Evolutionary conservation across 37 sponge, comb jelly and placozoan genomes (phyloP).

Genomic region (Mnemiopsis leidyi): DNA sequence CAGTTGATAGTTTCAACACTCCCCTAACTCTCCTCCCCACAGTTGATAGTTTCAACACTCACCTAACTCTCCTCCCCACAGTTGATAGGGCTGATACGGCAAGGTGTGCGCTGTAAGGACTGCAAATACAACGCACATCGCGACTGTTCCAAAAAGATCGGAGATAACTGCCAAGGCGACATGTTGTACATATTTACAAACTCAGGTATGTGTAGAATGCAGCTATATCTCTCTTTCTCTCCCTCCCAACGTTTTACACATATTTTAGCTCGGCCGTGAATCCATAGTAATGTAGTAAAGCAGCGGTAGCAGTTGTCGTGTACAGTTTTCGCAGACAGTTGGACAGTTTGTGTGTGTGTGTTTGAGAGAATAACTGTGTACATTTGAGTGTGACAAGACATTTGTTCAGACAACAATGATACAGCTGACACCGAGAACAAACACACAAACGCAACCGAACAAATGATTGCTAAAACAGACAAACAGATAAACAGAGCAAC

Average conservation of each 20-base stretch:
- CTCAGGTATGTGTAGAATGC: constrained; percentile 13
- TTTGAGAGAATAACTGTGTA: no score
- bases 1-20: no score
- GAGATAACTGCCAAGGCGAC: constrained; percentile 84
- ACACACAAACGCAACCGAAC: no score
- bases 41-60: no score
- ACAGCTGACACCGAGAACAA: no score
- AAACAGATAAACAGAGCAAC: background rate
- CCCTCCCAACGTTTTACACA: background rate
- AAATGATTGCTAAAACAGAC: background rate
- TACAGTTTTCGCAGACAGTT: background rate
- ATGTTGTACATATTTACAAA: constrained; percentile 48
- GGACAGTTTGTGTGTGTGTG: background rate
- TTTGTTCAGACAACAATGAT: background rate
- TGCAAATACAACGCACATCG: constrained; percentile 82
- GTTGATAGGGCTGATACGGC: constrained; percentile 35
- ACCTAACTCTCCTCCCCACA: no score
- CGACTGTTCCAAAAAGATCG: constrained; percentile 78
- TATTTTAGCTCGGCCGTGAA: background rate
- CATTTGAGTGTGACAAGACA: no score
- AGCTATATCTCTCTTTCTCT: no score
- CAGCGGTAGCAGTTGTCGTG: no score
- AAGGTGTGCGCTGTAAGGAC: constrained; percentile 67
- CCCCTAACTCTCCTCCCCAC: no score
- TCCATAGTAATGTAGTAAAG: background rate